Evolutionary conservation across 2,113 vertebrate species (phyloP).

Genomic region (Lepus americanus): DNA sequence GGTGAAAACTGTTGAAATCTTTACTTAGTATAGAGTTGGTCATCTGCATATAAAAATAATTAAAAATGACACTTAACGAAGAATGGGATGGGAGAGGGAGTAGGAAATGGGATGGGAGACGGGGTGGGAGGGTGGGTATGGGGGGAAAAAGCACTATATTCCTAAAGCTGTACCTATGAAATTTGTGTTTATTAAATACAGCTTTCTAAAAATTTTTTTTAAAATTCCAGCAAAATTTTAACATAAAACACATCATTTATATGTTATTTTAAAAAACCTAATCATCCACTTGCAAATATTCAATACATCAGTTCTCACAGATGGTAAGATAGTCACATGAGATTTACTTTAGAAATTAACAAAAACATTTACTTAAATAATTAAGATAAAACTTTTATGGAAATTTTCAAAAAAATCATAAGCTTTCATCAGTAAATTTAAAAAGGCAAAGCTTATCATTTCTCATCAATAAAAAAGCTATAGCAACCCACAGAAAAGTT

Average conservation of each 20-base stretch:
- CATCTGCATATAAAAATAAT: too few relatives aligned
- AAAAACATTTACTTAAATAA: constrained; percentile 60
- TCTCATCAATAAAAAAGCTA: constrained; percentile 59
- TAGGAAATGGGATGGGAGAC: too few relatives aligned
- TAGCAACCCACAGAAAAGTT: constrained; percentile 34
- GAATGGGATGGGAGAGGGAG: too few relatives aligned
- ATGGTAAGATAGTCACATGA: constrained; percentile 9
- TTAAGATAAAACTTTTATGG: constrained; percentile 58
- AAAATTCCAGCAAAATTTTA: constrained; percentile 74
- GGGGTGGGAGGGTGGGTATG: too few relatives aligned
- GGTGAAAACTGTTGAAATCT: too few relatives aligned
- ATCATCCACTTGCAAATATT: constrained; percentile 82
- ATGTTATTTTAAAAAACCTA: constrained; percentile 81
- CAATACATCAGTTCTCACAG: constrained; percentile 58
- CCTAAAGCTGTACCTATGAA: too few relatives aligned
- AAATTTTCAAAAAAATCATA: constrained; percentile 50
- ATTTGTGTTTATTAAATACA: too few relatives aligned
- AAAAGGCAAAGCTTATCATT: not conserved
- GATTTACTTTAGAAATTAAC: constrained; percentile 72
- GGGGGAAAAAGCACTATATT: too few relatives aligned
- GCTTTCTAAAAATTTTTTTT: too few relatives aligned
- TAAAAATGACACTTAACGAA: too few relatives aligned
- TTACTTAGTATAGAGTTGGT: too few relatives aligned
- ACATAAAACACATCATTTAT: constrained; percentile 77
- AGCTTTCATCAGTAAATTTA: constrained; percentile 45